Conservation (phyloP, 1,140 invertebrate species). For the Gerris buenoi region DNA sequence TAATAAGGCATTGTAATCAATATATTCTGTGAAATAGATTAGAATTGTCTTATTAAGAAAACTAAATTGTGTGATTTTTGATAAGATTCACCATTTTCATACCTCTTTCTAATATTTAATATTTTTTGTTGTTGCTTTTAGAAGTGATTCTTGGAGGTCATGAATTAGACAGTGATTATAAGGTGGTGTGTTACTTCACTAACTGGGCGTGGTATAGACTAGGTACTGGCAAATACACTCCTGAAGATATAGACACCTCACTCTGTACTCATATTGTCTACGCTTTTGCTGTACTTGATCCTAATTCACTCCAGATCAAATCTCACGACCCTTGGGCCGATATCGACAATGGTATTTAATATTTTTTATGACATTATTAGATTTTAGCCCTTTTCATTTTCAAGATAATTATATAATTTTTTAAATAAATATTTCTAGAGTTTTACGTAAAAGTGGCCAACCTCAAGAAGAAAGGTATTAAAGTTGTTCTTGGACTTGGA, state of each 20-base stretch:
- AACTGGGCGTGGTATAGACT: conserved; percentile 89
- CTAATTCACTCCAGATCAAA: conserved; percentile 56
- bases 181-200: conserved; percentile 82
- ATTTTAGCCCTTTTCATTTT: too few relatives aligned
- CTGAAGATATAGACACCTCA: conserved; percentile 68
- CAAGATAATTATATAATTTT: too few relatives aligned
- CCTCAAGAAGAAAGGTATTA: conserved; percentile 61
- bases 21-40: too few relatives aligned
- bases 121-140: neutral
- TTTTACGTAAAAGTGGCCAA: conserved; percentile 69
- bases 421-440: conserved; percentile 33
- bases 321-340: conserved; percentile 81
- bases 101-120: neutral
- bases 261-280: conserved; percentile 85
- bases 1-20: too few relatives aligned
- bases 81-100: neutral
- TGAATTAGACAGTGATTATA: conserved; percentile 35
- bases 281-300: conserved; percentile 75
- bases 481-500: conserved; percentile 66
- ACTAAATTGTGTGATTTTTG: too few relatives aligned
- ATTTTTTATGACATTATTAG: too few relatives aligned
- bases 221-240: conserved; percentile 61
- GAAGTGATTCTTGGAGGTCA: neutral
- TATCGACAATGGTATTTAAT: conserved; percentile 68
- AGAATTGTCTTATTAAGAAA: too few relatives aligned